These are phyloP conservation scores for Mycetomoellerius zeteki DNA, from an alignment of 1,140 invertebrate genomes.

Conservation along the genomic window DNA sequence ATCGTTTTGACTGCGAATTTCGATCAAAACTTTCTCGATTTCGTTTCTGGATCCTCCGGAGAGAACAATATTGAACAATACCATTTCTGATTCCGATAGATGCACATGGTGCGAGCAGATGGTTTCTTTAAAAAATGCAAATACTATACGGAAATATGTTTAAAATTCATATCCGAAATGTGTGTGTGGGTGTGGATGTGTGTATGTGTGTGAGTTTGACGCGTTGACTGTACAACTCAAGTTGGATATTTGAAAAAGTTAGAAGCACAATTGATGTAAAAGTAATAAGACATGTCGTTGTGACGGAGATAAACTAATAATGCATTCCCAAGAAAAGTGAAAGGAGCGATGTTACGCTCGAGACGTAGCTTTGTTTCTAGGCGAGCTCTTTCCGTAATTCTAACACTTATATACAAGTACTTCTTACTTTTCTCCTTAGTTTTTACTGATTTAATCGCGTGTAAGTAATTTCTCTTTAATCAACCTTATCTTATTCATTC, in stretches of 20 bases:
- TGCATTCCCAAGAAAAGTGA: background rate
- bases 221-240: background rate
- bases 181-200: too few relatives aligned
- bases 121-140: slow-evolving; percentile 46
- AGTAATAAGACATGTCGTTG: slow-evolving; percentile 49
- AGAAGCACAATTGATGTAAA: slow-evolving; percentile 22
- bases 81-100: slow-evolving; percentile 55
- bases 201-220: background rate
- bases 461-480: slow-evolving; percentile 9
- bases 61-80: slow-evolving; percentile 30
- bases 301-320: slow-evolving; percentile 1
- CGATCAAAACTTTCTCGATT: slow-evolving; percentile 71
- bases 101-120: background rate
- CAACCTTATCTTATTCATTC: background rate
- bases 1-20: slow-evolving; percentile 47
- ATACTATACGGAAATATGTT: slow-evolving; percentile 13
- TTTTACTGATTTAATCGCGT: background rate
- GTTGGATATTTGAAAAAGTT: slow-evolving; percentile 27
- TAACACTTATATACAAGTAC: slow-evolving; percentile 13
- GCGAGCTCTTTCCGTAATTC: background rate
- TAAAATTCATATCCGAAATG: slow-evolving; percentile 32
- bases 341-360: background rate
- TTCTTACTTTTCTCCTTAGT: background rate
- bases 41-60: slow-evolving; percentile 41
- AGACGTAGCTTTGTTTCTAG: slow-evolving; percentile 18